Conservation (phyloP, 2,113 vertebrate genomes). For the Pygathrix nemaeus region DNA sequence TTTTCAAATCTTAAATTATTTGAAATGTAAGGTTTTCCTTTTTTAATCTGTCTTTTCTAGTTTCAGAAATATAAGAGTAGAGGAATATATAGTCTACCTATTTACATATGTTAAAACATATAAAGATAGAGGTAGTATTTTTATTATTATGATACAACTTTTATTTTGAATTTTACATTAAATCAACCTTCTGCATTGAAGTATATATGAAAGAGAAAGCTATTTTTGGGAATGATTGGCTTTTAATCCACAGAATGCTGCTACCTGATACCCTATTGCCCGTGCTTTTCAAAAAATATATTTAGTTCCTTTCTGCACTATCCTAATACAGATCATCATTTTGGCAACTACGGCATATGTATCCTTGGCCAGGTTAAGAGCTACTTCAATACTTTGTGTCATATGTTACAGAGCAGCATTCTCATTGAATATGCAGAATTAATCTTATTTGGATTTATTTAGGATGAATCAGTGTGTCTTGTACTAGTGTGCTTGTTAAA, state of each 20-base stretch:
- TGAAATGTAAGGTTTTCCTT: not conserved
- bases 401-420: not conserved
- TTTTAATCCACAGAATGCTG: not conserved
- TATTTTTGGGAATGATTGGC: not conserved
- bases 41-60: not conserved
- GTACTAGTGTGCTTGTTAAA: not conserved
- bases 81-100: not conserved
- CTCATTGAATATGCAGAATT: not conserved
- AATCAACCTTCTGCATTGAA: not conserved
- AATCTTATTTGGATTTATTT: constrained; percentile 9
- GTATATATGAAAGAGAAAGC: not conserved
- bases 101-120: not conserved
- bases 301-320: not conserved
- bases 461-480: not conserved
- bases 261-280: not conserved
- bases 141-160: not conserved
- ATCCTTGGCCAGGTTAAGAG: not conserved
- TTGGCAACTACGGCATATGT: not conserved
- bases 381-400: not conserved
- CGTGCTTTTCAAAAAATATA: not conserved
- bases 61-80: constrained; percentile 3
- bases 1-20: not conserved
- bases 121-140: not conserved
- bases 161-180: not conserved
- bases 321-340: not conserved